Base-by-base conservation (phyloP, 53 echinoderm and acorn worm genomes). In the Temnopleurus reevesii region DNA sequence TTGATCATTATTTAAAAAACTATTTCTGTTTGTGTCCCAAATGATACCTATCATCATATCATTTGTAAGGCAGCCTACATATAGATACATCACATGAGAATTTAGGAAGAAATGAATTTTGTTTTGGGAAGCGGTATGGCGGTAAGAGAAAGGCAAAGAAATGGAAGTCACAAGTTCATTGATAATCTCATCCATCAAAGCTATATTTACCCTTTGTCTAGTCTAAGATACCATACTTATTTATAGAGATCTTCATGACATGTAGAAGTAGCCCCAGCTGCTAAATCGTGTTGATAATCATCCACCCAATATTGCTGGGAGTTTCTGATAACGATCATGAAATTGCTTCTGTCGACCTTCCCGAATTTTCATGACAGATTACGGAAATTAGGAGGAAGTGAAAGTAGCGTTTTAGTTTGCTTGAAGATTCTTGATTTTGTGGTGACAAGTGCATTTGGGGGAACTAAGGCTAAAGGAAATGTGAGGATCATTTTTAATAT, bases 151-250 rank as follows among this genome's bases (percentile, higher is more conserved):
- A 38, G 71, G 71, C n/a, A 38, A n/a, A 38, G 38, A 79, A 49
- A 47, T 5, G 53, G 5, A 79, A 79, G 79, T 79, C 79, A 79
- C 2, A 79, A 79, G 79, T 79, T 79, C 79, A 79, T 18, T 5
- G 5, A 28, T 4, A 46, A 71, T 71, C 71, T 71, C 41, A 43
- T 43, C 71, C 71, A 71, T 71, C 71, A 71, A 71, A 21, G 4
- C 41, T 41, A 71, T 38, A 38, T 33, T 63, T 63, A 63, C 63
- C 5, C 71, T 71, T 21, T 71, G 71, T 71, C 71, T 71, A 71
- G 71, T 71, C 71, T 71, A 41, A 21, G 71, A 71, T 71, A 71
- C 71, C 71, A 71, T 71, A n/a, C 71, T 41, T 71, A 71, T 71
- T 71, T 71, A 8, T 71, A 71, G 71, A n/a, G n/a, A n/a, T n/a